Conservation (phyloP, 2,888 invertebrate genomes). For the Lottia scabra region DNA sequence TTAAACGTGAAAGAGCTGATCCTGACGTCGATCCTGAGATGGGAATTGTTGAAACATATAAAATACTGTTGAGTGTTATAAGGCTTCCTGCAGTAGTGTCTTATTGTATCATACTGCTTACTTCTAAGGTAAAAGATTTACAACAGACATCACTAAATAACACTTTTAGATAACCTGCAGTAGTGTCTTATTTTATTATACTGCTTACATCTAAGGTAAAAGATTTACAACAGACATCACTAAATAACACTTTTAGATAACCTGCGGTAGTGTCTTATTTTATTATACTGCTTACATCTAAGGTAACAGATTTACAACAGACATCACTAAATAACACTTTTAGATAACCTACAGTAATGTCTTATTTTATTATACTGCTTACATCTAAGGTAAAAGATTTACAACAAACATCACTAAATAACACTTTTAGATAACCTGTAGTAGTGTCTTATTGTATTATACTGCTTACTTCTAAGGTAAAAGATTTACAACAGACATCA, state of each 20-base stretch:
- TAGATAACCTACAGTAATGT: conserved; percentile 70
- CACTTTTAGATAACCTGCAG: too few species aligned
- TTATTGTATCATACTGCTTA: conserved; percentile 84
- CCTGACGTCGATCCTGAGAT: conserved; percentile 70
- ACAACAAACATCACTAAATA: too few species aligned
- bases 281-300: conserved; percentile 87
- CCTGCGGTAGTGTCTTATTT: conserved; percentile 75
- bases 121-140: conserved; percentile 80
- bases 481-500: too few species aligned
- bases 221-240: too few species aligned
- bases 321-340: too few species aligned
- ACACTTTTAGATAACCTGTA: too few species aligned
- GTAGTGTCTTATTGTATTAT: too few species aligned
- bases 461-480: too few species aligned
- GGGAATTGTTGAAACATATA: conserved; percentile 81
- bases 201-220: conserved; percentile 90
- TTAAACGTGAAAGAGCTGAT: conserved; percentile 82
- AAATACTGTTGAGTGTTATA: conserved; percentile 84
- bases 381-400: conserved; percentile 83
- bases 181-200: conserved; percentile 79
- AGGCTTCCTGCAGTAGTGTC: conserved; percentile 84
- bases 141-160: too few species aligned
- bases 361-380: conserved; percentile 82
- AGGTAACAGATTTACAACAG: conserved; percentile 74
- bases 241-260: too few species aligned